Conservation (phyloP, 2,113 vertebrate species). For the Entomyzon cyanotis region DNA sequence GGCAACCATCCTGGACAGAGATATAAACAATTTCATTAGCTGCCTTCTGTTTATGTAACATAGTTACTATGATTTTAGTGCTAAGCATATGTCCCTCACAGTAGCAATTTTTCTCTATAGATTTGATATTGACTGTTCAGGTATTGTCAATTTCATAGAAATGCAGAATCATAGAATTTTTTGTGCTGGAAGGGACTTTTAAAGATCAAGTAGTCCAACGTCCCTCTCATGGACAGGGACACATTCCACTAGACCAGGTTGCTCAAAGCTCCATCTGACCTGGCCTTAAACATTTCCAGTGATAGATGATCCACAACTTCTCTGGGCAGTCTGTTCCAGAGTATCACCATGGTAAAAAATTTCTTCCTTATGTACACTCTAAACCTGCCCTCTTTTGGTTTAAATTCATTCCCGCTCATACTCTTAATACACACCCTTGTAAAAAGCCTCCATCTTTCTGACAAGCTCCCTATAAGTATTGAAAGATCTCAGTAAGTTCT, state of each 20-base stretch:
- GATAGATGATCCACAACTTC: neutral
- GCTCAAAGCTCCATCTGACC: neutral
- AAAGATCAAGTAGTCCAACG: neutral
- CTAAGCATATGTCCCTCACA: neutral
- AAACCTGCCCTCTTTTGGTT: neutral
- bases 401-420: neutral
- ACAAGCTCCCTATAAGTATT: neutral
- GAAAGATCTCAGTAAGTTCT: neutral
- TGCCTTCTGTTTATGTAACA: neutral
- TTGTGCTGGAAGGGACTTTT: neutral
- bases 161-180: neutral
- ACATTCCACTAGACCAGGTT: neutral
- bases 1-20: neutral
- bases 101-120: neutral
- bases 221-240: rapidly evolving
- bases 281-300: neutral
- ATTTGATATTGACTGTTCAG: neutral
- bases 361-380: neutral
- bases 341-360: neutral
- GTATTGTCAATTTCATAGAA: neutral
- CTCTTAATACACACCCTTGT: too few species aligned
- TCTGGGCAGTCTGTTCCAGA: neutral
- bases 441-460: neutral
- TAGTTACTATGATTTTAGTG: neutral
- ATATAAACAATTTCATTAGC: neutral